Evolutionary conservation across 2,113 vertebrate species (phyloP), one percentile per base, ranked within the genome.

Genomic region (Girardinichthys multiradiatus): DNA sequence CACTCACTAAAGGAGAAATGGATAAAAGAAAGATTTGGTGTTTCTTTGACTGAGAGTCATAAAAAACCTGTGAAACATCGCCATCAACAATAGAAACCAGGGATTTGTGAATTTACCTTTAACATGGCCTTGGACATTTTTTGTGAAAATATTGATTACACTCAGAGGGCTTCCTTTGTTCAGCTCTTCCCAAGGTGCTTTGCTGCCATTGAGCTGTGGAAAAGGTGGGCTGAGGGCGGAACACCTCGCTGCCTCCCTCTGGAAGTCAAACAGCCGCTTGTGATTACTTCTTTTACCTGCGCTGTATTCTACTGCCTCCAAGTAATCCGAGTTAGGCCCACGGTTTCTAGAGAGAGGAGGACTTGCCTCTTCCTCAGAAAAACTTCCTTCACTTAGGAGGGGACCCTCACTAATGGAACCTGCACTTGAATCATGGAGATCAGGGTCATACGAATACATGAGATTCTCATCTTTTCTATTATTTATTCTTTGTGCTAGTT

Each of bases 131-230:
- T 95, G 95, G n/a, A 95, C 94, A 64, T 95, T 96, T 91, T 95
- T 99, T 0, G 95, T 94, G 87, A 96, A 99, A 88, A 99, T 97
- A 89, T 97, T 98, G 92, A 99, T 99, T 68, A 98, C 97, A 15
- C 98, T 99, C 72, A 97, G 93, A 15, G 97, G 96, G 89, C 97
- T 98, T 85, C 98, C 98, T 76, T 96, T 97, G 7, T 93, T 92
- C 72, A 99, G 90, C 67, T 99, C 98, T 81, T 97, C 96, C 97
- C 96, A 98, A 0, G 95, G 94, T 4, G 90, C 90, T 77, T 91
- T 95, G 87, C 76, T 90, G 45, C 19, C 29, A 0, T 89, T 72
- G 1, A 77, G 91, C 19, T 77, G 27, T 0, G 59, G 83, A 74
- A 79, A 85, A 21, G 92, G 72, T 27, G 93, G 69, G 39, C 83